Percentiles rank a stretch among this genome's conserved stretches.
phyloP scores from a whole-genome alignment of 2,888 invertebrate species.

The Latrodectus hesperus region DNA sequence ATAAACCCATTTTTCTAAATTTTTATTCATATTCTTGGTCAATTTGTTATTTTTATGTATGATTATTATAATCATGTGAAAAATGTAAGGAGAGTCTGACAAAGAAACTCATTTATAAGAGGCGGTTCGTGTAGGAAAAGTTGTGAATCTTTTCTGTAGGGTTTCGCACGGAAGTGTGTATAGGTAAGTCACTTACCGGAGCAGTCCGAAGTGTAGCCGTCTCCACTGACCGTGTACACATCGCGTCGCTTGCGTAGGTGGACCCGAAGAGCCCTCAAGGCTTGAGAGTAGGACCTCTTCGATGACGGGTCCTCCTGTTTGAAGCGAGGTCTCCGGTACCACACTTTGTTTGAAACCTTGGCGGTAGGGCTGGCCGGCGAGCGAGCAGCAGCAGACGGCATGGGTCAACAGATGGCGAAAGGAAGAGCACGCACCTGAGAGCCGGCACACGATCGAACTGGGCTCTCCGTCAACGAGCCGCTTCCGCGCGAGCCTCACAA shows the following conservation, averaged over 20 bases:
- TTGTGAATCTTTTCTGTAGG: too few species aligned
- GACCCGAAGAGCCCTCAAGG: conserved; percentile 40
- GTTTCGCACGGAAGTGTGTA: too few species aligned
- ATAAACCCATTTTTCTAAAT: too few species aligned
- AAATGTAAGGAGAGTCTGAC: too few species aligned
- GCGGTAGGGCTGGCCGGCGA: neutral
- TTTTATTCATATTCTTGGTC: too few species aligned
- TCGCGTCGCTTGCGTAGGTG: conserved; percentile 45
- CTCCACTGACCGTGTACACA: conserved; percentile 42
- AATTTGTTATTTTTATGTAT: too few species aligned
- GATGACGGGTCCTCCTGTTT: neutral
- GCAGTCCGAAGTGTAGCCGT: conserved; percentile 35
- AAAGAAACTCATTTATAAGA: too few species aligned
- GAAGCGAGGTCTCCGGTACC: conserved; percentile 31
- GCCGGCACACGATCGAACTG: conserved; percentile 10
- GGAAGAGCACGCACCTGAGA: conserved; percentile 19
- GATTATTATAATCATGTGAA: too few species aligned
- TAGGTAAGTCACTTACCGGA: conserved; percentile 17
- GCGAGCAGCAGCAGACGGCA: conserved; percentile 28
- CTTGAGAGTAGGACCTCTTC: conserved; percentile 39
- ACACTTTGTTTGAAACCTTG: neutral
- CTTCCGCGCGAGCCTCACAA: neutral
- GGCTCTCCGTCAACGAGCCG: neutral
- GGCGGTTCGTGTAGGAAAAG: too few species aligned
- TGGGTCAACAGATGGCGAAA: neutral